Evolutionary conservation across 2,888 invertebrate genomes (phyloP).

Genomic region (Apamea epomidion): DNA sequence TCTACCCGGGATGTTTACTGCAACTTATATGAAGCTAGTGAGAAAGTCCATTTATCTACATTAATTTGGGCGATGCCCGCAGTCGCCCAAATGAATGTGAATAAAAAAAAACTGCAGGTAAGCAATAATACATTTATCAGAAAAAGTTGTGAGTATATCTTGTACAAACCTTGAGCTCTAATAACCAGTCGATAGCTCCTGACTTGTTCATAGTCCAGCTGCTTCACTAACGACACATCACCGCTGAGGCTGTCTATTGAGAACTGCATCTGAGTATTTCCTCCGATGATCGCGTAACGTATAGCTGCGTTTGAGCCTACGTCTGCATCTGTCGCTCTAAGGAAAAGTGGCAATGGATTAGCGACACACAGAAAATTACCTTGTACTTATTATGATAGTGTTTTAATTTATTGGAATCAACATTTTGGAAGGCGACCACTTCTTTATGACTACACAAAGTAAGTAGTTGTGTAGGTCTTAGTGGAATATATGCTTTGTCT

Average conservation of each 20-base stretch:
- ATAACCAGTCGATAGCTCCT: conserved; percentile 96
- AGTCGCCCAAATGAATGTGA: not conserved
- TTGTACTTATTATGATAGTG: not conserved
- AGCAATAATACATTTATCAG: not conserved
- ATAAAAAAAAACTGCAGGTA: too few relatives aligned
- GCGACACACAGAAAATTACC: not conserved
- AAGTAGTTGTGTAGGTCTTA: not conserved
- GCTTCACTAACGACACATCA: conserved; percentile 96
- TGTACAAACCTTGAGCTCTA: conserved; percentile 93
- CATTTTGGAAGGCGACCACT: not conserved
- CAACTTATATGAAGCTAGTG: not conserved
- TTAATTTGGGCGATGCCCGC: not conserved
- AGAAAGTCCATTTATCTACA: not conserved
- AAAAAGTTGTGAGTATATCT: not conserved
- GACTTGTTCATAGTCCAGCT: conserved; percentile 96
- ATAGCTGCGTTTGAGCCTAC: conserved; percentile 98
- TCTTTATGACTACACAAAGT: not conserved
- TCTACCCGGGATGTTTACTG: not conserved
- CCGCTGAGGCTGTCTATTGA: conserved; percentile 98
- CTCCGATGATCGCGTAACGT: conserved; percentile 98
- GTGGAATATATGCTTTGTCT: not conserved
- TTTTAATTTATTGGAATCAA: not conserved
- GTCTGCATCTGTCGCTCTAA: conserved; percentile 97
- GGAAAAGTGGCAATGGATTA: conserved; percentile 47
- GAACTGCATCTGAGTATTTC: conserved; percentile 98